Conservation (phyloP, 92 coral and sea anemone species). For the Metridium senile region DNA sequence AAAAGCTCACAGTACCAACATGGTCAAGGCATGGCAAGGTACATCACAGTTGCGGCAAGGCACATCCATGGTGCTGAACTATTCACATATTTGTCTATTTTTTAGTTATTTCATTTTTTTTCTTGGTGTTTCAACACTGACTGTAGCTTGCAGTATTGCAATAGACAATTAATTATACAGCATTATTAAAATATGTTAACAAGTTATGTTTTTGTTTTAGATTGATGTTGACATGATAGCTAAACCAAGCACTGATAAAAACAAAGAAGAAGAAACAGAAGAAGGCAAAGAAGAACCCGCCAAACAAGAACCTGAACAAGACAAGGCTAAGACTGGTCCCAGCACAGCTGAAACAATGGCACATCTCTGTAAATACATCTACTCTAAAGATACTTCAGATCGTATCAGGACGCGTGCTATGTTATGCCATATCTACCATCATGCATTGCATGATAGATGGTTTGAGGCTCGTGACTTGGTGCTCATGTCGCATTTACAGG, state of each 20-base stretch:
- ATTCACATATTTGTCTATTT: too few species aligned
- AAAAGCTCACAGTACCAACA: too few species aligned
- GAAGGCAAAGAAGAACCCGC: background rate
- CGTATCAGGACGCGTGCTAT: conserved; percentile 96
- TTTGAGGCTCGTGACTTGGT: conserved; percentile 96
- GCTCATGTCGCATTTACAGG: conserved; percentile 98
- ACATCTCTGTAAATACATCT: conserved; percentile 85
- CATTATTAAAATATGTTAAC: too few species aligned
- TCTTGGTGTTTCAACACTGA: too few species aligned
- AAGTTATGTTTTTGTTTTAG: conserved; percentile 1
- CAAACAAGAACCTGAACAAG: conserved; percentile 17
- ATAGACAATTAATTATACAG: background rate
- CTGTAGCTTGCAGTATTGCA: too few species aligned
- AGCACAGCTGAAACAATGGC: conserved; percentile 66
- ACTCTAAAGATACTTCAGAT: conserved; percentile 93
- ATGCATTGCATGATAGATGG: conserved; percentile 93
- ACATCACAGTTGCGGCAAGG: too few species aligned
- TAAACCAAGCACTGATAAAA: conserved; percentile 18
- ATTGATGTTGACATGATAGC: conserved; percentile 43
- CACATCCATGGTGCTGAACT: too few species aligned
- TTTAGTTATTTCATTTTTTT: too few species aligned
- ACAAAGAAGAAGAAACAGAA: conserved; percentile 9
- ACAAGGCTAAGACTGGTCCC: conserved; percentile 20
- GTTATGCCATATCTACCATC: conserved; percentile 94
- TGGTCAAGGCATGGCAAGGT: too few species aligned